Percentiles rank a stretch among this genome's conserved stretches.
Conservation (phyloP, 2,797 vertebrate genomes). For the Botia almorhae region DNA sequence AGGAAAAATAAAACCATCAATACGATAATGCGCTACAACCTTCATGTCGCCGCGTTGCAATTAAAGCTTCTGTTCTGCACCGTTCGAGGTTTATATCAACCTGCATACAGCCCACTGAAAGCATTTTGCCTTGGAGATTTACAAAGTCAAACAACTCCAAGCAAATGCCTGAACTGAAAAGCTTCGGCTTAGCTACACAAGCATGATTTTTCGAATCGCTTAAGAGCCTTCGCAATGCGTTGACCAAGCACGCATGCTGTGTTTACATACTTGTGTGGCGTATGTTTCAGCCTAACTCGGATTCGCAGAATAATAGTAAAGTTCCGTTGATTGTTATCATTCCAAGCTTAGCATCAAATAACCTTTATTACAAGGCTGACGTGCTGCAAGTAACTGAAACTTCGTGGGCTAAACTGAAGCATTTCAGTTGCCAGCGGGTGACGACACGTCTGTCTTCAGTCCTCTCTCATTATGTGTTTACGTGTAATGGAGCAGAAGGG, state of each 20-base stretch:
- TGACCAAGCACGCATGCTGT: background rate
- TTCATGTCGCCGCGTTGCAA: background rate
- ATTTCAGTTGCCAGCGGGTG: conserved; percentile 68
- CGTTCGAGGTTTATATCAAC: background rate
- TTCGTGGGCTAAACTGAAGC: conserved; percentile 8
- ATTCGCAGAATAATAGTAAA: background rate
- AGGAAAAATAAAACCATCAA: conserved; percentile 13
- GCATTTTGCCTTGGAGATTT: background rate
- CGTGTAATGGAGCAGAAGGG: conserved; percentile 14
- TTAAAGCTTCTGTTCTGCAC: background rate
- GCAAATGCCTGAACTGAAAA: background rate
- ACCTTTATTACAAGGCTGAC: background rate
- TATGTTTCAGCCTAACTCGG: background rate
- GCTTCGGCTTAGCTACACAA: background rate
- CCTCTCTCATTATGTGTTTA: conserved; percentile 48
- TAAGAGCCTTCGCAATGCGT: background rate
- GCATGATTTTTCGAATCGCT: background rate
- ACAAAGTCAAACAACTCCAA: background rate
- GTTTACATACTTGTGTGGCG: background rate
- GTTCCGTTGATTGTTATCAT: background rate
- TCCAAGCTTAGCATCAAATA: background rate
- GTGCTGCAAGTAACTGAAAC: background rate
- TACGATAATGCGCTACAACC: background rate
- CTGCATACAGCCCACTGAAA: background rate
- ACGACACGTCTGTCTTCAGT: conserved; percentile 66